Conservation (phyloP, 2,888 invertebrate species). For the Ectropis crepuscularia region DNA sequence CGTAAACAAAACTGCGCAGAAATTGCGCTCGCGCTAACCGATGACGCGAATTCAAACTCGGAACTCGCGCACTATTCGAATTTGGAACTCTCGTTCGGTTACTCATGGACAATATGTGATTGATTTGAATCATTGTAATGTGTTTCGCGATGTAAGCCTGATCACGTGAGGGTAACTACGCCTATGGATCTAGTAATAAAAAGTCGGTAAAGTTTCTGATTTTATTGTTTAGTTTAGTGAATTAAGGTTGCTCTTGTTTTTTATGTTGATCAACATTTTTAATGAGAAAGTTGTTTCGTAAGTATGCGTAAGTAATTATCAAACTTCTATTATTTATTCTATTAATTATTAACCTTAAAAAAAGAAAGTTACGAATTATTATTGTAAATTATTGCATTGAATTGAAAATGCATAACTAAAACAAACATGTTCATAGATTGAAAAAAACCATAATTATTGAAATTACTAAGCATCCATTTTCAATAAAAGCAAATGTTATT, state of each 20-base stretch:
- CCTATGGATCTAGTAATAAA: constrained; percentile 82
- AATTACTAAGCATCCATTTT: too few species aligned
- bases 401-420: too few species aligned
- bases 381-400: too few species aligned
- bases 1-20: constrained; percentile 75
- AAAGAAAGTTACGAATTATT: too few species aligned
- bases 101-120: constrained; percentile 55
- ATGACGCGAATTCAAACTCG: constrained; percentile 31
- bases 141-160: constrained; percentile 69
- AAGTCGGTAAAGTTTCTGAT: constrained; percentile 81
- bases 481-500: too few species aligned
- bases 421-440: too few species aligned
- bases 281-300: constrained; percentile 25
- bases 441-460: too few species aligned
- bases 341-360: background rate
- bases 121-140: constrained; percentile 54
- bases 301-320: background rate
- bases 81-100: constrained; percentile 28
- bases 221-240: constrained; percentile 48
- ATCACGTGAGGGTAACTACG: constrained; percentile 70
- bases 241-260: constrained; percentile 19
- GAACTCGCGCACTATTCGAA: constrained; percentile 30
- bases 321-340: too few species aligned
- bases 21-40: constrained; percentile 60
- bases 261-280: constrained; percentile 17